Percentiles rank a stretch among this genome's conserved stretches.
phyloP scores from a whole-genome alignment of 2,113 vertebrate species.

The Isurus oxyrinchus region DNA sequence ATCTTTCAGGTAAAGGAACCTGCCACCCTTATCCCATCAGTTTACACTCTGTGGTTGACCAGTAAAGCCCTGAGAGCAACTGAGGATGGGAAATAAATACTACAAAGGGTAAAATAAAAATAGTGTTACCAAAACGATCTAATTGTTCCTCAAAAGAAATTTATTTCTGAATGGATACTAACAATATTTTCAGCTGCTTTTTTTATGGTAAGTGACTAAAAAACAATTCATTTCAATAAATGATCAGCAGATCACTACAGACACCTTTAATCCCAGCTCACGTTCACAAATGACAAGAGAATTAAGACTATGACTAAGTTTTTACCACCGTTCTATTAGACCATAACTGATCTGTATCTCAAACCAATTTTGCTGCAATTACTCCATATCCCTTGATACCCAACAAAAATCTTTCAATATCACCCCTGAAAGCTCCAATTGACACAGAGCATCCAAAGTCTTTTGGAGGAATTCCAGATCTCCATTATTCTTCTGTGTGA shows the following conservation, averaged over 20 bases:
- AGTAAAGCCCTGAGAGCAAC: not conserved
- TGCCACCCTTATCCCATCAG: not conserved
- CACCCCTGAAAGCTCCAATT: not conserved
- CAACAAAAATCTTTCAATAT: not conserved
- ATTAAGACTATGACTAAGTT: not conserved
- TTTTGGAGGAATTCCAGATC: not conserved
- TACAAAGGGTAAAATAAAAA: not conserved
- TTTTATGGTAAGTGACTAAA: not conserved
- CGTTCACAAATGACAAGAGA: not conserved
- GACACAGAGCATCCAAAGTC: not conserved
- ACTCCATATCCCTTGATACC: not conserved
- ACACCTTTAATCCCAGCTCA: not conserved
- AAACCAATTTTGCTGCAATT: not conserved
- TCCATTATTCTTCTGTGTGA: not conserved
- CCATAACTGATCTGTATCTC: not conserved
- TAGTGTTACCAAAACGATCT: not conserved
- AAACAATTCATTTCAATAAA: slow-evolving; percentile 30
- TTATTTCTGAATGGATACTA: not conserved
- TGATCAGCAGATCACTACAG: not conserved
- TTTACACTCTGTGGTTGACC: no score
- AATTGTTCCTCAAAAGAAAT: not conserved
- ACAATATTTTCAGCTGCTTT: not conserved
- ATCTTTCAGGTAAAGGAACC: not conserved
- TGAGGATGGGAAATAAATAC: not conserved
- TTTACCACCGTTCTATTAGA: not conserved